phyloP scores from a whole-genome alignment of 2,113 vertebrate genomes.

The Canis aureus region DNA sequence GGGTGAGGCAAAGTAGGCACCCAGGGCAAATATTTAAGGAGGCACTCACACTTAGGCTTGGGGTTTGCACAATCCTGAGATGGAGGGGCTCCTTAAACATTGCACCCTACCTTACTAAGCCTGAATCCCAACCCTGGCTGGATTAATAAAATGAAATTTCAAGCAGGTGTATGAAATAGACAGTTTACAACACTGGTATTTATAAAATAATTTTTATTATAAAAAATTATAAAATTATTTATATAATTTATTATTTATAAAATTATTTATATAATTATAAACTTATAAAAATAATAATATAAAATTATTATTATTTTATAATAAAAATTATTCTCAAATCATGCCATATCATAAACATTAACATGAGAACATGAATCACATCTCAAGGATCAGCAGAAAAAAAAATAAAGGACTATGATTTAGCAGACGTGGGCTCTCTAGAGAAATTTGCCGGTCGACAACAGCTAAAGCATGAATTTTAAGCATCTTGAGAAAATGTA shows the following conservation, averaged over 20 bases:
- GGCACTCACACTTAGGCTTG: neutral
- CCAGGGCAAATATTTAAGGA: neutral
- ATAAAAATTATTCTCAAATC: neutral
- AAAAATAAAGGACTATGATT: neutral
- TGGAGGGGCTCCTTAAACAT: neutral
- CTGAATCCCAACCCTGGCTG: neutral
- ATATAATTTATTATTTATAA: no score
- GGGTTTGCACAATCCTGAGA: neutral
- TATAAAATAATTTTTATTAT: neutral
- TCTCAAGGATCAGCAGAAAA: neutral
- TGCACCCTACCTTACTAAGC: neutral
- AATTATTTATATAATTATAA: no score
- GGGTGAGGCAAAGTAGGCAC: neutral
- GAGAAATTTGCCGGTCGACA: neutral
- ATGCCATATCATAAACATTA: neutral
- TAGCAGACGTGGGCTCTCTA: neutral
- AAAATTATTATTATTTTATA: no score
- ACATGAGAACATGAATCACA: neutral
- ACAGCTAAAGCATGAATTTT: neutral
- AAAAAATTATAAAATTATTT: no score
- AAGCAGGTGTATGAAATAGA: neutral
- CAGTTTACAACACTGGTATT: neutral
- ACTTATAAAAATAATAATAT: no score
- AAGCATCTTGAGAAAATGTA: neutral
- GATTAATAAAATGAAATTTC: neutral